Evolutionary conservation across 2,888 invertebrate species (phyloP), one percentile per base, ranked within the genome.

Genomic region (Hypolimnas misippus): DNA sequence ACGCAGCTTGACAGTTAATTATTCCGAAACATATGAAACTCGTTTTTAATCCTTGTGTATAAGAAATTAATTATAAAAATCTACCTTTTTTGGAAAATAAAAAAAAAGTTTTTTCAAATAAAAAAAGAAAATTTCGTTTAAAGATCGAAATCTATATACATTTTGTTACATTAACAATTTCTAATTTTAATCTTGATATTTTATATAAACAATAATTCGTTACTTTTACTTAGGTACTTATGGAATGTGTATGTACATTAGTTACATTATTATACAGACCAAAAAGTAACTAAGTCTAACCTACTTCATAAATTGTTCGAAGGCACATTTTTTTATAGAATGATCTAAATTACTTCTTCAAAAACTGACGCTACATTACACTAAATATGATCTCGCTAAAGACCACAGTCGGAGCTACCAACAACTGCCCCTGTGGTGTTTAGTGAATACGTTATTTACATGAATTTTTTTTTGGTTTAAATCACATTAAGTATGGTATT

Each of bases 251-350:
- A 73, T 80, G 75, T 77, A 81, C 77, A 81, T 64, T 73, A 75
- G 70, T 68, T 73, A 77, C 73, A 84, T 77, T 80, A 80, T 79
- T 74, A 25, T 25, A 83, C 83, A 85, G 78, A 80, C 79, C 84
- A 73, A 84, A 81, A 76, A 78, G 78, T 79, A 76, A 81, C 86
- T 86, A 85, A 75, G 63, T 65, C 77, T 79, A 82, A 81, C 75
- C 85, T 88, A 89, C 81, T 78, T 80, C 76, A 82, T 86, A 85
- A 82, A 87, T 84, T 83, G 81, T 79, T 88, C 76, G 85, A 91
- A 91, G 91, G 91, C 91, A 91, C 91, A 88, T 89, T 82, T 87
- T 87, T 86, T 79, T 80, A 82, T 78, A 86, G 79, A 88, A 84
- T 79, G 77, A 83, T 79, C 85, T 86, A 87, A 80, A 79, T 74